Evolutionary conservation across 2,797 vertebrate species (phyloP), one percentile per base, ranked within the genome.

Genomic region (Heliangelus exortis): DNA sequence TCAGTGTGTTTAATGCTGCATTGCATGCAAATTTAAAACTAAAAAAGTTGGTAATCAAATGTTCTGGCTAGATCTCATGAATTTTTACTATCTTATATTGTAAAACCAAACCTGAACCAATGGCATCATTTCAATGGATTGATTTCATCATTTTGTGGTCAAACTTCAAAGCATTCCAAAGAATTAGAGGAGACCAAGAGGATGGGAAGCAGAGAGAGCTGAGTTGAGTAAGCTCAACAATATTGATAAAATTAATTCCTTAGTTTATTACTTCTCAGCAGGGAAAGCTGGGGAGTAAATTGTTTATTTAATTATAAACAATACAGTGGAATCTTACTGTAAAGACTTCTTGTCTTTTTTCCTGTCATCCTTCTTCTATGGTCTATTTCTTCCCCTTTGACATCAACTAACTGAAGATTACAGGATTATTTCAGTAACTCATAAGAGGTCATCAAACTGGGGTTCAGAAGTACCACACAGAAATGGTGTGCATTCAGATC

Each of bases 161-260:
- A 95, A 93, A 94, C 68, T 68, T 84, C 66, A 63, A 95, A 92
- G 81, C 77, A 93, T 96, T 96, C 92, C 82, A 90, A 95, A 96
- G 76, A 72, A 83, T 73, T 54, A 94, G 39, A 89, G 7, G 31
- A 91, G n/a, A 92, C 50, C 45, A 67, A 72, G 55, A 83, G 29
- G 66, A 83, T 92, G 29, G 62, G 73, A 92, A 86, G 50, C 83
- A 85, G 85, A 36, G 74, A 92, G 87, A 93, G 80, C 23, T 78
- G 39, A 86, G 54, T 57, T 82, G 85, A 94, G 48, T 77, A 95
- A 96, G 90, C 12, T 72, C 85, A 66, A 61, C 13, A 93, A 82
- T 68, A 83, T 61, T 67, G 93, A 80, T 45, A 78, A 92, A 95
- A 93, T 81, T 83, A 96, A 88, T 90, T 92, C 81, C 41, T 95